Evolutionary conservation across 2,888 invertebrate species (phyloP).

Genomic region (Dryocosmus kuriphilus): DNA sequence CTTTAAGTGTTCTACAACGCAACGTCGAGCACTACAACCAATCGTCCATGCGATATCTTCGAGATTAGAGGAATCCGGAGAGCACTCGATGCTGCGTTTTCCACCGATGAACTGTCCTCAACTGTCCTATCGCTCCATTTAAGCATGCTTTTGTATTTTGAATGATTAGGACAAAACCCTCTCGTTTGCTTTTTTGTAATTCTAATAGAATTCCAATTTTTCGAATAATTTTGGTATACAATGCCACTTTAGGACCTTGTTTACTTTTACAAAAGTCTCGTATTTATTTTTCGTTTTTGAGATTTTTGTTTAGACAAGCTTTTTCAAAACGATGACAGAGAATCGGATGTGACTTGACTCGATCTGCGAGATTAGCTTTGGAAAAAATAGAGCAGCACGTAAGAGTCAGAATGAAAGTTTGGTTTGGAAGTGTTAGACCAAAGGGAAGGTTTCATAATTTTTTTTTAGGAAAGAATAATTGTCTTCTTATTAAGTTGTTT

Average conservation of each 20-base stretch:
- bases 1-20: constrained; percentile 52
- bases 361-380: not conserved
- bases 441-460: too few species aligned
- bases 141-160: constrained; percentile 14
- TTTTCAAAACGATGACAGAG: not conserved
- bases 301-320: too few species aligned
- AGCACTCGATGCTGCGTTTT: constrained; percentile 56
- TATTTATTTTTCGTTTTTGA: not conserved
- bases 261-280: constrained; percentile 22
- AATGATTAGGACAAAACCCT: not conserved
- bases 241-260: not conserved
- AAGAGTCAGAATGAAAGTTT: not conserved
- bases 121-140: constrained; percentile 53
- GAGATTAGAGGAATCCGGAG: constrained; percentile 57
- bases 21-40: constrained; percentile 57
- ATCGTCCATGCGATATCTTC: constrained; percentile 58
- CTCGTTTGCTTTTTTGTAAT: constrained; percentile 24
- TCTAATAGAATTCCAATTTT: not conserved
- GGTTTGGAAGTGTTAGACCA: not conserved
- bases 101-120: constrained; percentile 35
- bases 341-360: constrained; percentile 6
- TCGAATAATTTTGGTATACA: not conserved
- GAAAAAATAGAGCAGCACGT: not conserved
- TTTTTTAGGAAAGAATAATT: too few species aligned
- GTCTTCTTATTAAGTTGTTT: too few species aligned